Evolutionary conservation across 2,113 vertebrate species (phyloP).

Genomic region (Illadopsis cleaveri): DNA sequence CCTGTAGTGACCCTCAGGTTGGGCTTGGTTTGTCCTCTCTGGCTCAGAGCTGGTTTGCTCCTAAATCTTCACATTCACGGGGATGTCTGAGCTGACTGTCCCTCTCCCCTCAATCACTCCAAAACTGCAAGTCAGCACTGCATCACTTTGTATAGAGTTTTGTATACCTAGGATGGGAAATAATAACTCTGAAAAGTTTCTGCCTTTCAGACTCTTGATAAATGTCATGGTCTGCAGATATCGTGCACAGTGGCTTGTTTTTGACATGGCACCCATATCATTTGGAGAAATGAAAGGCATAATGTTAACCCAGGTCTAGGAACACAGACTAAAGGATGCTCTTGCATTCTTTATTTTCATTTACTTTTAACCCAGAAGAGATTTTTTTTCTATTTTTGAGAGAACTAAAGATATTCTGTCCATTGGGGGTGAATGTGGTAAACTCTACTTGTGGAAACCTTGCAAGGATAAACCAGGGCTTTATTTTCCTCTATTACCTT

Average conservation of each 20-base stretch:
- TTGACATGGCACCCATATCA: not conserved
- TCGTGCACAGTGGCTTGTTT: not conserved
- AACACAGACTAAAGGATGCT: not conserved
- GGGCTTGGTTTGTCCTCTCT: not conserved
- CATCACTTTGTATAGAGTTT: not conserved
- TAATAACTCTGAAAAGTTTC: not conserved
- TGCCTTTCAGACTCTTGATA: not conserved
- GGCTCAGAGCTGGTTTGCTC: not conserved
- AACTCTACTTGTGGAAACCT: not conserved
- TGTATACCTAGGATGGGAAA: not conserved
- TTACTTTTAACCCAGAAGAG: not conserved
- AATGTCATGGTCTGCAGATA: not conserved
- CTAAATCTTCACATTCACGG: not conserved
- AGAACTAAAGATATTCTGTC: not conserved
- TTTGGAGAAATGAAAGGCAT: not conserved
- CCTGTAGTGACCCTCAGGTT: not conserved
- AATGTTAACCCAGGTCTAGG: not conserved
- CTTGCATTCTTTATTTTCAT: not conserved
- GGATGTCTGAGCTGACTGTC: not conserved
- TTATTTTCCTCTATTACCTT: not conserved
- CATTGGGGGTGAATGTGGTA: not conserved
- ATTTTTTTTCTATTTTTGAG: not conserved
- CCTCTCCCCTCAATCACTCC: not conserved
- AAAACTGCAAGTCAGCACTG: not conserved
- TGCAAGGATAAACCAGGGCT: not conserved